Evolutionary conservation across 2,888 invertebrate genomes (phyloP).

Genomic region (Dinocampus coccinellae): DNA sequence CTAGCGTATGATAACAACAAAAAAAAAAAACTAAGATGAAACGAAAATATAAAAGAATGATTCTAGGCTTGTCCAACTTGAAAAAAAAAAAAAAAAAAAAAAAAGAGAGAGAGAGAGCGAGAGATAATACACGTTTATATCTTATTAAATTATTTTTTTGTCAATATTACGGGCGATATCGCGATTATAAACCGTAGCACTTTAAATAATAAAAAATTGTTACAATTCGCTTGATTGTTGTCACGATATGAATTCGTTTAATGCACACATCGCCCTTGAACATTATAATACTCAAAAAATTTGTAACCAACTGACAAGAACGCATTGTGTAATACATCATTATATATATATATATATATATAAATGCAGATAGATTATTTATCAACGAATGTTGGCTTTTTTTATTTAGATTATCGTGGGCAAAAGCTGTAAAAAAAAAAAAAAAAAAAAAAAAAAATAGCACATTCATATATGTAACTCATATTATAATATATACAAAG

Average conservation of each 20-base stretch:
- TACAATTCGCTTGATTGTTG: neutral
- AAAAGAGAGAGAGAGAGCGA: no score
- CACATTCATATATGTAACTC: neutral
- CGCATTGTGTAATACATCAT: neutral
- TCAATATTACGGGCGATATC: neutral
- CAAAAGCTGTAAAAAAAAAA: neutral
- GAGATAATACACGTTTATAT: neutral
- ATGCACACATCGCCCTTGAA: neutral
- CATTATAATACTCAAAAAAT: neutral
- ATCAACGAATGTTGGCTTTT: neutral
- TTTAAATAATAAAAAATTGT: neutral
- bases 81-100: no score
- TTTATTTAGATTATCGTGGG: neutral
- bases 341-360: neutral
- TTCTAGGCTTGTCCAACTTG: neutral
- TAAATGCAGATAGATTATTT: slow-evolving; percentile 1
- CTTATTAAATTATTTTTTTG: neutral
- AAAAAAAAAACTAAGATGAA: slow-evolving; percentile 3
- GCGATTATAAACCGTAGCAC: neutral
- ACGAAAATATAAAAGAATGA: neutral
- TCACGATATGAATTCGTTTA: neutral
- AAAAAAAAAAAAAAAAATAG: neutral
- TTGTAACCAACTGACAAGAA: neutral
- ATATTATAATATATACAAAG: neutral
- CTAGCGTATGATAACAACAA: slow-evolving; percentile 1